Evolutionary conservation across 1,140 invertebrate species (phyloP), one percentile per base, ranked within the genome.

Genomic region (Philotrypesis tridentata): DNA sequence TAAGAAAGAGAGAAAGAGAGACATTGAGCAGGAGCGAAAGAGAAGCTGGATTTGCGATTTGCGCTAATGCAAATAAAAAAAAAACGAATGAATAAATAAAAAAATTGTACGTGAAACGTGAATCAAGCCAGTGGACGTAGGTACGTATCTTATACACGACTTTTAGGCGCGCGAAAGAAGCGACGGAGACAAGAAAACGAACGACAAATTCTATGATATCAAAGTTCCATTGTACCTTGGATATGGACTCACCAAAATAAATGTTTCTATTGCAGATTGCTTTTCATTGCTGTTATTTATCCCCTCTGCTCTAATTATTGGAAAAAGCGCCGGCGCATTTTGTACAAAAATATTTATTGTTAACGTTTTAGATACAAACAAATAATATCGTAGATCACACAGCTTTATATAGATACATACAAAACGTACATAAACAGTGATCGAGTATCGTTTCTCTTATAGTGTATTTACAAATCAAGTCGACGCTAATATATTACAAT

Each of bases 221-320:
- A 85, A 86, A 83, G 83, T 87, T 86, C 85, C 85, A 87, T 88
- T 87, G 87, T 89, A 88, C 79, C 87, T 89, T 85, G 73, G 84
- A 82, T 84, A 83, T 83, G 85, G 85, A 87, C 85, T 87, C 87
- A 89, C 89, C 85, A 80, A 55, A 90, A 90, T 90, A 89, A 90
- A 90, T 90, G 89, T 90, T 90, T 90, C 88, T 89, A 90, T 90
- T 89, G 86, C 79, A 80, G 77, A 68, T 14, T 25, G 7, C 27
- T 61, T 33, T 43, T n/a, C 67, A 11, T 63, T 21, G n/a, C 29
- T 63, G 17, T 55, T 55, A 21, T 11, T 43, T 4, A n/a, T n/a
- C 21, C 48, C 48, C 6, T 55, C 14, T 21, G n/a, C 21, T 55
- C 48, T 17, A 55, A 55, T 55, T 1, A 55, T 55, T 17, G 12